Evolutionary conservation across 2,113 vertebrate species (phyloP).

Genomic region (Coreoperca whiteheadi): DNA sequence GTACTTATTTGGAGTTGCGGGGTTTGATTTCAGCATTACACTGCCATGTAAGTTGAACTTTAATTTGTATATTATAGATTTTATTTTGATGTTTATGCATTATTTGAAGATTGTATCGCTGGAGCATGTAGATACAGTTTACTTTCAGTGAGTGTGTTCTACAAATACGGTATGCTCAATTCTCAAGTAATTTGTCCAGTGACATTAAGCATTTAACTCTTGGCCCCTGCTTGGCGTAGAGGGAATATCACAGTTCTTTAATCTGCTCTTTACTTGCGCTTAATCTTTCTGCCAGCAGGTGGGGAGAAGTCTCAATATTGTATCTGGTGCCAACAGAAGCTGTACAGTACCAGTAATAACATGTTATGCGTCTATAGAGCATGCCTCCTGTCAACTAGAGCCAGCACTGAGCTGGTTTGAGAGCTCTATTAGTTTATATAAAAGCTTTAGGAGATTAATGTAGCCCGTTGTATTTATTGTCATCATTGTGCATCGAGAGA

Average conservation of each 20-base stretch:
- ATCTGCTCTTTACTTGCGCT: conserved; percentile 53
- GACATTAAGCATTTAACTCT: conserved; percentile 32
- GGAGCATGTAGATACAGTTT: conserved; percentile 4
- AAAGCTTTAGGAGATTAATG: conserved; percentile 30
- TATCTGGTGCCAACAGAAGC: conserved; percentile 25
- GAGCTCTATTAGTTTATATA: conserved; percentile 48
- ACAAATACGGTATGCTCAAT: not conserved
- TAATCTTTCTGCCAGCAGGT: conserved; percentile 66
- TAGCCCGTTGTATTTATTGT: conserved; percentile 39
- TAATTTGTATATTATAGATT: conserved; percentile 51
- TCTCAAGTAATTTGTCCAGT: conserved; percentile 8
- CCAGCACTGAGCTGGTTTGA: conserved; percentile 32
- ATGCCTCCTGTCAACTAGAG: conserved; percentile 60
- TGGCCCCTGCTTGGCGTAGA: not conserved
- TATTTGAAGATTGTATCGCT: conserved; percentile 22
- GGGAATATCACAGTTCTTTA: not conserved
- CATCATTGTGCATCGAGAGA: conserved; percentile 10
- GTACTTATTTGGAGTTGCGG: conserved; percentile 23
- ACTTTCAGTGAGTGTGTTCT: conserved; percentile 11
- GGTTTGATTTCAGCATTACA: conserved; percentile 66
- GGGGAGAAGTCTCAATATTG: conserved; percentile 48
- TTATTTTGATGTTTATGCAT: conserved; percentile 36
- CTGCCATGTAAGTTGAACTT: conserved; percentile 72
- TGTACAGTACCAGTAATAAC: conserved; percentile 41
- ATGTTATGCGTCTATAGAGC: conserved; percentile 55